Evolutionary conservation across 1,140 invertebrate species (phyloP).

Genomic region (Plodia interpunctella): DNA sequence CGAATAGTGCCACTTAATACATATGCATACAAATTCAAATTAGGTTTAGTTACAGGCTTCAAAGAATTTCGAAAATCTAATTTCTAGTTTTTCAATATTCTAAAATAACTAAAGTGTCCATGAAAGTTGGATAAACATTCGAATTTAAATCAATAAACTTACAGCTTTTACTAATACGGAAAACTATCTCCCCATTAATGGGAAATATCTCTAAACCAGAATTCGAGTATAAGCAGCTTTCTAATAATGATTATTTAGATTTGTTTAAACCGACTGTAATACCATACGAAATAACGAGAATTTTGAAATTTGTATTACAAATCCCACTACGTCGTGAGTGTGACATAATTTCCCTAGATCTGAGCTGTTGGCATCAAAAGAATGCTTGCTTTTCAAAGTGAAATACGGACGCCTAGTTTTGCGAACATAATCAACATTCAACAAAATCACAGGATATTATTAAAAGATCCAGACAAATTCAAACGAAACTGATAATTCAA

Average conservation of each 20-base stretch:
- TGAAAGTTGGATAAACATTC: background rate
- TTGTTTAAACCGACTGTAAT: conserved; percentile 11
- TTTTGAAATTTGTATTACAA: conserved; percentile 38
- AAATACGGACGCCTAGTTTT: conserved; percentile 11
- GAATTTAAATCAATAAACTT: background rate
- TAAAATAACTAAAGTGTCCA: too few relatives aligned
- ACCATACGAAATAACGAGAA: conserved; percentile 21
- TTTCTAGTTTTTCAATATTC: too few relatives aligned
- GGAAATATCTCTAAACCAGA: background rate
- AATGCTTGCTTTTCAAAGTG: conserved; percentile 16
- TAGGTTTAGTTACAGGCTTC: too few relatives aligned
- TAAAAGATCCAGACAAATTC: too few relatives aligned
- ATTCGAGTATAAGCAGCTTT: background rate
- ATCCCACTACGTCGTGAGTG: conserved; percentile 32
- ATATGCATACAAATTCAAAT: too few relatives aligned
- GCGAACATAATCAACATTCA: too few relatives aligned
- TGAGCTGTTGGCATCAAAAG: conserved; percentile 25
- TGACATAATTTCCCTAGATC: conserved; percentile 38
- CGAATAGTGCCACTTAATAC: too few relatives aligned
- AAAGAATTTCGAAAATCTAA: too few relatives aligned
- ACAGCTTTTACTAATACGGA: background rate
- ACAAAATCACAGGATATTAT: too few relatives aligned
- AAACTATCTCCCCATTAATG: background rate
- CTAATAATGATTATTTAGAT: background rate
- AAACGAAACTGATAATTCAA: too few relatives aligned